Percentiles rank a stretch among this genome's conserved stretches.
These are phyloP conservation scores for Saccostrea cuccullata DNA, from an alignment of 1,140 invertebrate genomes.

Conservation along the genomic window DNA sequence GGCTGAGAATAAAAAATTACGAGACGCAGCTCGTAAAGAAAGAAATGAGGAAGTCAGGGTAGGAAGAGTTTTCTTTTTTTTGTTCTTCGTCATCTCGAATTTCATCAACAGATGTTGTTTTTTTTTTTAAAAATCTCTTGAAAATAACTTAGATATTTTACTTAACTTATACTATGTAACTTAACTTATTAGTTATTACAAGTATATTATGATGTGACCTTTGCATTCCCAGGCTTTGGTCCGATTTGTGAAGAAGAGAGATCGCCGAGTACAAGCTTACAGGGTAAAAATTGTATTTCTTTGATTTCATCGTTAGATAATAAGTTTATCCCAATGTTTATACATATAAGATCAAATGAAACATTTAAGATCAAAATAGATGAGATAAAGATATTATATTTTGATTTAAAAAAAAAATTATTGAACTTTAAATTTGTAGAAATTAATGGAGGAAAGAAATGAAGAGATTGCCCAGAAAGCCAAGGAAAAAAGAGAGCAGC, in stretches of 20 bases:
- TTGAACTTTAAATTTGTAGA: slow-evolving; percentile 60
- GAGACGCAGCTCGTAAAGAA: slow-evolving; percentile 92
- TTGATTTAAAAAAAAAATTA: no score
- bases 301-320: no score
- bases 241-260: slow-evolving; percentile 93
- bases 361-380: no score
- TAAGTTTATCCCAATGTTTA: no score
- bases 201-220: not conserved
- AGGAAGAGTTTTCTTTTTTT: slow-evolving; percentile 40
- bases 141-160: no score
- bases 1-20: slow-evolving; percentile 97
- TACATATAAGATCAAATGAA: no score
- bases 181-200: not conserved
- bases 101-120: not conserved
- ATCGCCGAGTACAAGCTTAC: slow-evolving; percentile 90
- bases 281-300: slow-evolving; percentile 67
- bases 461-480: slow-evolving; percentile 73
- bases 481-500: slow-evolving; percentile 73
- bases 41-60: slow-evolving; percentile 92
- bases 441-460: slow-evolving; percentile 74
- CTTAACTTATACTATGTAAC: no score
- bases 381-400: no score
- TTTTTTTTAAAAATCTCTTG: no score
- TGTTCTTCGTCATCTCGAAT: not conserved
- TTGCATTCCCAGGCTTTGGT: slow-evolving; percentile 84